Evolutionary conservation across 2,113 vertebrate species (phyloP).

Genomic region (Fulica atra): DNA sequence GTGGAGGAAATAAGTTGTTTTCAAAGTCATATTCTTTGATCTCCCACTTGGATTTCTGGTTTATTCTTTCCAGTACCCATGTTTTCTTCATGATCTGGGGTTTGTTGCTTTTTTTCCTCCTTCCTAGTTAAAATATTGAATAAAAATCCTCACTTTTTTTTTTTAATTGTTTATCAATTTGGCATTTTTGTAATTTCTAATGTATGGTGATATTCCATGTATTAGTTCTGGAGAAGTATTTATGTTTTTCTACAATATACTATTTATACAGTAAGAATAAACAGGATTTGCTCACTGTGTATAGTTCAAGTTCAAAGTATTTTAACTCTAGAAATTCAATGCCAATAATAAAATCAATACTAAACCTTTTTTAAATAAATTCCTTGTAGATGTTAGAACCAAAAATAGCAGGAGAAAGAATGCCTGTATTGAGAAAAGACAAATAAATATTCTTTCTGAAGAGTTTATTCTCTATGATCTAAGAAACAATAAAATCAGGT

Average conservation of each 20-base stretch:
- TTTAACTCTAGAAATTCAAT: background rate
- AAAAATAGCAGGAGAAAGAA: background rate
- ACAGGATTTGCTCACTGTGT: background rate
- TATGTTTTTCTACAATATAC: background rate
- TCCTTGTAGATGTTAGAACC: background rate
- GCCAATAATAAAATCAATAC: background rate
- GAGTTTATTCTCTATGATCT: background rate
- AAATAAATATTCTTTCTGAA: background rate
- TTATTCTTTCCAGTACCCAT: background rate
- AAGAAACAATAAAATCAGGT: background rate
- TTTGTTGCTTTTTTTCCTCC: background rate
- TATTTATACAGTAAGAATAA: background rate
- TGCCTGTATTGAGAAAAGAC: background rate
- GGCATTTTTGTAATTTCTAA: background rate
- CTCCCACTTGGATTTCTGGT: background rate
- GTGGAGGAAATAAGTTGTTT: background rate
- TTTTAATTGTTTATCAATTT: background rate
- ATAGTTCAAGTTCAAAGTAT: background rate
- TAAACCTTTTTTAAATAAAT: background rate
- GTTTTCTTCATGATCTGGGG: background rate
- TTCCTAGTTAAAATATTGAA: background rate
- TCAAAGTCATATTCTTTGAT: background rate
- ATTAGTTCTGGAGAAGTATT: background rate
- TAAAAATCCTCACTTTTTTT: background rate
- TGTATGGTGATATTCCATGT: background rate